Base-by-base conservation (phyloP, 1,140 invertebrate species). In the Trichomalopsis sarcophagae region DNA sequence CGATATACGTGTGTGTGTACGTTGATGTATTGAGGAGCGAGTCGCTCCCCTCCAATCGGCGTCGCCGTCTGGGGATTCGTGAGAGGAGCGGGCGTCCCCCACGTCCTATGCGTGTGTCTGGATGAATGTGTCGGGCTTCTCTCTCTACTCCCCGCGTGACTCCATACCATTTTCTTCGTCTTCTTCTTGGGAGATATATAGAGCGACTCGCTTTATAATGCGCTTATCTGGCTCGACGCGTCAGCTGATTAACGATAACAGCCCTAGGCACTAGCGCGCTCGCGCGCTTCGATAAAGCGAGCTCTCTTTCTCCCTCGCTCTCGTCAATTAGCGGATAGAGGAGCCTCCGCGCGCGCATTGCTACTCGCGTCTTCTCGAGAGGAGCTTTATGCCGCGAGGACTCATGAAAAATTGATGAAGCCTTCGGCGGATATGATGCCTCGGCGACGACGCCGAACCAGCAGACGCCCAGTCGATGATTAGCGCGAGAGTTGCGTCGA, bases 31-130 rank as follows among this genome's bases (percentile, higher is more conserved):
- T 5, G 13, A 55, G 50, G 0, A 21, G 71, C 81, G 55, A 81
- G 36, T 78, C 76, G 78, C 82, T 84, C 86, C 86, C 87, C 84
- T 86, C 85, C 85, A 87, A 85, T 85, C 78, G 81, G 55, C 81
- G 27, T 55, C 55, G 55, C 55, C 55, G 80, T 84, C 81, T 84
- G 76, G 81, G 55, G 82, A 84, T 84, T 84, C 82, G 82, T 71
- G 36, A 71, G 55, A 62, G 55, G 17, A 62, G 81, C 69, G 50
- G 81, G 80, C 83, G 75, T 81, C 87, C 78, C 83, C 79, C 30
- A 47, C 78, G 27, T 76, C 82, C 55, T 62, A 21, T 55, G 14
- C 13, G 50, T 55, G 50, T 55, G 50, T n/a, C n/a, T 36, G 5
- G 33, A 36, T 36, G 5, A 36, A 36, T 75, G n/a, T 21, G 30